These are phyloP conservation scores for Batillaria attramentaria DNA, from an alignment of 1,140 invertebrate species.

Conservation along the genomic window DNA sequence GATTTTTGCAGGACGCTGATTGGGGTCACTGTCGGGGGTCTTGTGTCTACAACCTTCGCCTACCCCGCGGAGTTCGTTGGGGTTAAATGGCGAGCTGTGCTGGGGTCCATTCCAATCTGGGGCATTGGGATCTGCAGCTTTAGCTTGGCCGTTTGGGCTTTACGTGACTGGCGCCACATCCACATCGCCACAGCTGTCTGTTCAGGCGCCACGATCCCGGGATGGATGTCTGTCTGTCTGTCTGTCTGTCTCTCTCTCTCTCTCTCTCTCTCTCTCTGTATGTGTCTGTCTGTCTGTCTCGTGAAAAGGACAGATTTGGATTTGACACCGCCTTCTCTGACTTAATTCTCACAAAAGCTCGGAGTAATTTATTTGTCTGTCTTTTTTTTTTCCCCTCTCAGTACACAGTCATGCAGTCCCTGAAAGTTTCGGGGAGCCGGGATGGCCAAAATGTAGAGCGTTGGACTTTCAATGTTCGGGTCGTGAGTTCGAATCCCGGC, in stretches of 20 bases:
- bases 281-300: too few relatives aligned
- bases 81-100: conserved; percentile 36
- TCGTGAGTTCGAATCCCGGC: too few relatives aligned
- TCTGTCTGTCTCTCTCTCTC: background rate
- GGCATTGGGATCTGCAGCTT: conserved; percentile 12
- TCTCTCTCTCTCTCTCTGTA: too few relatives aligned
- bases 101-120: conserved; percentile 27
- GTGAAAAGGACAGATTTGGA: too few relatives aligned
- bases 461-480: too few relatives aligned
- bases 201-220: background rate
- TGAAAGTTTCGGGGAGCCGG: too few relatives aligned
- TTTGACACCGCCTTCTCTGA: too few relatives aligned
- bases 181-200: conserved; percentile 26
- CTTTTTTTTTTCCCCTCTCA: too few relatives aligned
- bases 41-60: conserved; percentile 34
- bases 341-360: too few relatives aligned
- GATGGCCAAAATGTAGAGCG: too few relatives aligned
- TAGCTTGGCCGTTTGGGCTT: conserved; percentile 8
- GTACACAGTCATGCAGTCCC: too few relatives aligned
- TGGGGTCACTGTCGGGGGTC: conserved; percentile 39
- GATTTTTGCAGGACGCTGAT: conserved; percentile 31
- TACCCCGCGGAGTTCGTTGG: conserved; percentile 46
- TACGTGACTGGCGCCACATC: conserved; percentile 37
- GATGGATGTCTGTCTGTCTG: conserved; percentile 19
- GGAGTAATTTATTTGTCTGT: too few relatives aligned